Evolutionary conservation across 2,888 invertebrate genomes (phyloP), one percentile per base, ranked within the genome.

Genomic region (Drosophila heteroneura): DNA sequence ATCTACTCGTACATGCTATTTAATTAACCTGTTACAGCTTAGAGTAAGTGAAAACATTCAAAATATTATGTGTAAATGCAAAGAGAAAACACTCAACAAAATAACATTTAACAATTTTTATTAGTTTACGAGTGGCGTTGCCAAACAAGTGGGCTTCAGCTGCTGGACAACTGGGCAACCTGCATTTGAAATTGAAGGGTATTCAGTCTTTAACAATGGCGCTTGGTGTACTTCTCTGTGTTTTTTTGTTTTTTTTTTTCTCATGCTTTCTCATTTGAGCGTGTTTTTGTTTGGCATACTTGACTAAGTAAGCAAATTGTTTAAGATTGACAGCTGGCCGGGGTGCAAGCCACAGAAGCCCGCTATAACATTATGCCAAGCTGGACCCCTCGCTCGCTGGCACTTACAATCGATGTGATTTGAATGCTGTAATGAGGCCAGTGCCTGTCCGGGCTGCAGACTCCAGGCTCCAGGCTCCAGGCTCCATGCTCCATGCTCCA

Each of bases 221-320:
- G 19, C n/a, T 12, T 32, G 6, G 32, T 39, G 22, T 44, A 22
- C 12, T 44, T 44, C 44, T 22, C 22, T 44, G 12, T 16, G 22
- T 30, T 30, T 16, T 47, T 30, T 41, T 47, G 35, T 39, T 56
- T 33, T 66, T 51, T 35, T 53, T 72, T 72, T 22, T 22, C 22
- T 22, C 22, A 22, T 72, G 10, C 19, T 47, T 47, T 47, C 66
- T 64, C 76, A 76, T 81, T 76, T 68, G 63, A 64, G 74, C 73
- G 67, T 82, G 74, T 80, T 87, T 69, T 85, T 82, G 71, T 82
- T 86, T 76, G 83, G 71, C 78, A 85, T 74, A 85, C 79, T 88
- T 81, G 62, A 89, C 79, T 85, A 81, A 88, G 79, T 83, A 85
- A 83, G 83, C 86, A 88, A 85, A 89, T 88, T 85, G 81, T 81